These are phyloP conservation scores for Nasonia giraulti DNA, from an alignment of 1,140 invertebrate species.

Conservation along the genomic window DNA sequence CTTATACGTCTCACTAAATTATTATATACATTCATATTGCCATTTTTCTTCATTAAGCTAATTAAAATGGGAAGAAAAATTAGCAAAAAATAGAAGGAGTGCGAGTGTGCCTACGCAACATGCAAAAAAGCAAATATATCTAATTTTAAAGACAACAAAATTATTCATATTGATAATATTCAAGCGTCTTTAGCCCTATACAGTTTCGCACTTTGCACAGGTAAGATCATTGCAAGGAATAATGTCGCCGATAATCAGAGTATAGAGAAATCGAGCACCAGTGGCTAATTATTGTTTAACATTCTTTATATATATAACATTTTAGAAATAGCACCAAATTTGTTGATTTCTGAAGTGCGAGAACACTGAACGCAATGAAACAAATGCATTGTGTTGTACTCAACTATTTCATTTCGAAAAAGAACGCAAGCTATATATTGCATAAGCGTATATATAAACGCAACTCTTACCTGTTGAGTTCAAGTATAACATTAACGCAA, in stretches of 20 bases:
- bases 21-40: neutral
- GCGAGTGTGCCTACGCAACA: constrained; percentile 23
- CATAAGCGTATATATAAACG: too few species aligned
- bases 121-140: neutral
- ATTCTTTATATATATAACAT: too few species aligned
- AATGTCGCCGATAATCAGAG: neutral
- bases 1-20: too few species aligned
- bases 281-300: neutral
- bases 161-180: neutral
- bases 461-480: neutral
- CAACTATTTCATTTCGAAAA: neutral
- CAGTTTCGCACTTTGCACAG: neutral
- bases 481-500: neutral
- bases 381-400: neutral
- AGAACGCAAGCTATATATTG: neutral
- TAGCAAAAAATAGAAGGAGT: neutral
- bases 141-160: neutral
- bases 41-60: neutral
- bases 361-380: neutral
- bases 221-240: neutral
- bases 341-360: neutral
- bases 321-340: neutral
- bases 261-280: too few species aligned
- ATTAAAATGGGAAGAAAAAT: neutral
- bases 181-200: neutral